A percentile compares a stretch with the other conserved stretches of the same genome.
These are phyloP conservation scores for Procavia capensis DNA, from an alignment of 2,113 vertebrate species.

Conservation along the genomic window DNA sequence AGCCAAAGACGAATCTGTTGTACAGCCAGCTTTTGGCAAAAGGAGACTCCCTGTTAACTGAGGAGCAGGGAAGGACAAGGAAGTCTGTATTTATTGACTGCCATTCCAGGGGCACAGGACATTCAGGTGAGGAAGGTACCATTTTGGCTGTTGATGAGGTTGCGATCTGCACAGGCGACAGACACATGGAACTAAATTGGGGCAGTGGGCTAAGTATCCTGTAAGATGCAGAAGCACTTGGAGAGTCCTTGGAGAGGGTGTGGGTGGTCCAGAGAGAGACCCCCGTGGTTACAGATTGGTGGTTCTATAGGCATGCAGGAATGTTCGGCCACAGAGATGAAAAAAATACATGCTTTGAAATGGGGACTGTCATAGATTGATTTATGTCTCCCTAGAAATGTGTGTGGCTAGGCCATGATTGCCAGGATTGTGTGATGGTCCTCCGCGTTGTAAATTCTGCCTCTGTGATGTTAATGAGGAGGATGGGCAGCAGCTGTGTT, in stretches of 20 bases:
- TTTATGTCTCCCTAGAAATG: too few relatives aligned
- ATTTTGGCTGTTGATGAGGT: not conserved
- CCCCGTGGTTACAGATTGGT: not conserved
- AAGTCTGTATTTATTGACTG: not conserved
- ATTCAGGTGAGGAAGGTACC: not conserved
- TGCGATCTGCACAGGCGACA: conserved; percentile 37
- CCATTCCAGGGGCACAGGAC: not conserved
- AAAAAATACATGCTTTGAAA: not conserved
- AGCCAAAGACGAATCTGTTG: not conserved
- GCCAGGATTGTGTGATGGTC: too few relatives aligned
- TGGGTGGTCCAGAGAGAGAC: not conserved
- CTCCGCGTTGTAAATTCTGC: too few relatives aligned
- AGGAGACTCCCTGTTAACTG: not conserved
- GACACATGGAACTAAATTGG: not conserved
- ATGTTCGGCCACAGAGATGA: not conserved
- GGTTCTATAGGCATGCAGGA: not conserved
- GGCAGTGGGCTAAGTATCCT: not conserved
- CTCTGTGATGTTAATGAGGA: too few relatives aligned
- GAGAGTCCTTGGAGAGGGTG: not conserved
- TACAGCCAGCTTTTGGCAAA: not conserved
- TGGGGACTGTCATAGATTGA: too few relatives aligned
- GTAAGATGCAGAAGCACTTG: rapidly evolving
- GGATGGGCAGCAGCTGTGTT: too few relatives aligned
- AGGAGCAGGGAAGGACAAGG: not conserved
- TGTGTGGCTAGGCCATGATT: too few relatives aligned